Evolutionary conservation across 2,888 invertebrate genomes (phyloP), one percentile per base, ranked within the genome.

Genomic region (Drosophila limbata): DNA sequence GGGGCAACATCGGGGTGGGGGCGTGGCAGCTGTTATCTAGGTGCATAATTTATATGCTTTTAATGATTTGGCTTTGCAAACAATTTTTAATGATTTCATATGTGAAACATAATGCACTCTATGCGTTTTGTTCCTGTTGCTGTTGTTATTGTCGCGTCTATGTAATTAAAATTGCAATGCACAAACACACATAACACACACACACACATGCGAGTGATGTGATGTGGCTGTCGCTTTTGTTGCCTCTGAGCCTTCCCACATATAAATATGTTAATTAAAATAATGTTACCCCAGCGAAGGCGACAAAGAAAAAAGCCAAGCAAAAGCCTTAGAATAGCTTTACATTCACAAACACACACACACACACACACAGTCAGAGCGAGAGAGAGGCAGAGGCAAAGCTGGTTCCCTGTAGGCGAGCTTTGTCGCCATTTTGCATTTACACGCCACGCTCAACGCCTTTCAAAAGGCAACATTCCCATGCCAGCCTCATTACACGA

Each of bases 191-290:
- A 25, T 6, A 25, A 44, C 67, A 47, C 35, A 61, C 25, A 37
- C 40, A 48, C 25, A 57, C 52, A 33, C 15, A 10, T 17, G 45
- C 35, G 37, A 51, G 55, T 21, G 25, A 51, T 42, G 47, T 66
- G 55, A 62, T 66, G 81, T 64, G 61, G 50, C 67, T 72, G 56
- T 45, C 50, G 73, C 76, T 76, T 84, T 79, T 84, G 77, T 81
- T 64, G 73, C 68, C 60, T 28, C 60, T 44, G 63, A 42, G 69
- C 82, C 69, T 64, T 37, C 69, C 55, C 76, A 69, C 70, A 59
- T 71, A 86, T 89, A 90, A 90, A 90, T 90, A 90, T 90, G 89
- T 90, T 90, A 90, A 90, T 90, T 90, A 90, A 90, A 90, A 90
- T 90, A 90, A 90, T 90, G 89, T 89, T 89, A 86, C 90, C 81